A percentile compares a stretch with the other conserved stretches of the same genome.
Evolutionary conservation across 2,797 vertebrate species (phyloP).

Genomic region (Crocodylus rhombifer): DNA sequence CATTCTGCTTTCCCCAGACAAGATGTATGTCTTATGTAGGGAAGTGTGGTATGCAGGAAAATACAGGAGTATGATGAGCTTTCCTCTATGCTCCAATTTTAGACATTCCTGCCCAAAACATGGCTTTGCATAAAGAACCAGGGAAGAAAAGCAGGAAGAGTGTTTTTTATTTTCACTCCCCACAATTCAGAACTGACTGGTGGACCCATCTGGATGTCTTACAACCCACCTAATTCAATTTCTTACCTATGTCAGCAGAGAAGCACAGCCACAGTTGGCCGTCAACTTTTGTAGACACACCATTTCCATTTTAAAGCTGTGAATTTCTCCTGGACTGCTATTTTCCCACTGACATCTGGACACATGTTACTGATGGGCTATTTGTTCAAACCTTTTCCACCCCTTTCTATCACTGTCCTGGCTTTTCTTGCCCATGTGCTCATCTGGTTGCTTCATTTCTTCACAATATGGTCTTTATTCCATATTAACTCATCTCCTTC

Average conservation of each 20-base stretch:
- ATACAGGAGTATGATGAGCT: background rate
- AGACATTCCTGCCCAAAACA: background rate
- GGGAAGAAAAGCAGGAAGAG: slow-evolving; percentile 3
- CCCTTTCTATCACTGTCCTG: rapidly evolving
- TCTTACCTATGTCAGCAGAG: too few species aligned
- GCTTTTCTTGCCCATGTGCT: background rate
- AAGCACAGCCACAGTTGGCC: too few species aligned
- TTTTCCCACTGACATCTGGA: too few species aligned
- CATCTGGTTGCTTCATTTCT: too few species aligned
- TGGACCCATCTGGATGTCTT: background rate
- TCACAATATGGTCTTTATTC: too few species aligned
- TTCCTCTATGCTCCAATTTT: background rate
- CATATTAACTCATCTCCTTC: too few species aligned
- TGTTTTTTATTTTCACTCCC: background rate
- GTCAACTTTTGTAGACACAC: background rate
- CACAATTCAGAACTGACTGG: background rate
- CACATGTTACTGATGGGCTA: background rate
- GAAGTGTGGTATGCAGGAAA: background rate
- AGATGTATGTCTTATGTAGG: too few species aligned
- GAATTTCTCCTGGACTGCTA: background rate
- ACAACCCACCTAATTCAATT: background rate
- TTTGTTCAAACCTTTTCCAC: background rate
- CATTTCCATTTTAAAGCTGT: too few species aligned
- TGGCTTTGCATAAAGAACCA: background rate
- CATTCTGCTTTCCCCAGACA: too few species aligned